Evolutionary conservation across 2,888 invertebrate genomes (phyloP).

Genomic region (Ephialtes manifestator): DNA sequence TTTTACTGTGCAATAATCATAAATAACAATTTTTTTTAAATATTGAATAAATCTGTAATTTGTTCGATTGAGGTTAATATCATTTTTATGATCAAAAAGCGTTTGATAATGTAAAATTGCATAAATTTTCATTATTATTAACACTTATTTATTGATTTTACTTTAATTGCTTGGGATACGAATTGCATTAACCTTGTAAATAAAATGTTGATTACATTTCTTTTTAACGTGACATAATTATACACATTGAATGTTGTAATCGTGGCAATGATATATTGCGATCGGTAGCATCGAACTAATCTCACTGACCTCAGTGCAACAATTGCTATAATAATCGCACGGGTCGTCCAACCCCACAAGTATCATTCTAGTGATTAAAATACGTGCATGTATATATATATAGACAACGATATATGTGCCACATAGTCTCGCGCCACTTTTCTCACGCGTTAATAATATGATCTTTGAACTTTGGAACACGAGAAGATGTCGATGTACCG

Average conservation of each 20-base stretch:
- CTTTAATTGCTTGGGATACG: neutral
- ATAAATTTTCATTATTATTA: neutral
- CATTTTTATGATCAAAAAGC: neutral
- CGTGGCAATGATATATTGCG: constrained; percentile 4
- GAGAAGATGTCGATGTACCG: constrained; percentile 39
- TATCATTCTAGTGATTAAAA: constrained; percentile 23
- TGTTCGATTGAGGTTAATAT: neutral
- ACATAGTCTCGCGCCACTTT: constrained; percentile 16
- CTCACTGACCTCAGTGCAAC: constrained; percentile 49
- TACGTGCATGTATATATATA: neutral
- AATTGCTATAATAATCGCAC: constrained; percentile 42
- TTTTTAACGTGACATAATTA: constrained; percentile 20
- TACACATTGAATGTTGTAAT: constrained; percentile 19
- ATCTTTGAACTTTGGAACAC: constrained; percentile 41
- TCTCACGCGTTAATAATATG: constrained; percentile 32
- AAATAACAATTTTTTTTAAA: neutral
- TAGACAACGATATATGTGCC: neutral
- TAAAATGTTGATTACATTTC: neutral
- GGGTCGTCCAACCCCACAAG: constrained; percentile 39
- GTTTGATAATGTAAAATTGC: neutral
- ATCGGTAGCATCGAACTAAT: constrained; percentile 12
- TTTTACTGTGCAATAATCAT: neutral
- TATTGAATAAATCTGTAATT: neutral
- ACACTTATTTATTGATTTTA: no score
- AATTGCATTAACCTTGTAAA: neutral